These are phyloP conservation scores for Nasonia longicornis DNA, from an alignment of 1,140 invertebrate genomes.

Conservation along the genomic window DNA sequence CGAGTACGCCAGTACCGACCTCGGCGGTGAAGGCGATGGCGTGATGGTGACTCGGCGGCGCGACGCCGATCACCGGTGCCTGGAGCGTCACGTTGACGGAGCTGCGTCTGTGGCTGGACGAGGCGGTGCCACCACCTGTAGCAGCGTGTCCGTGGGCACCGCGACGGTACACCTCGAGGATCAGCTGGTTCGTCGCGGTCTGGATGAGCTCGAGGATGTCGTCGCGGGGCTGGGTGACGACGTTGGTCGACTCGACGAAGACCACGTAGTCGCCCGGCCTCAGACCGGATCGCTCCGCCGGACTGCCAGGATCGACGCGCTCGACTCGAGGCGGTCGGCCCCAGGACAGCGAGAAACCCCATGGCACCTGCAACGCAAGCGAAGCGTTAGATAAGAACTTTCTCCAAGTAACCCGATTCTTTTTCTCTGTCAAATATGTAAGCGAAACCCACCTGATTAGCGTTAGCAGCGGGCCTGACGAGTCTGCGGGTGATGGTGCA, in stretches of 20 bases:
- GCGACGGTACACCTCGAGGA: constrained; percentile 82
- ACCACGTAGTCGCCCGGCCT: constrained; percentile 87
- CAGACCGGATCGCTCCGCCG: constrained; percentile 83
- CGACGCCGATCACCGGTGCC: constrained; percentile 44
- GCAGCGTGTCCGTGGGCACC: constrained; percentile 34
- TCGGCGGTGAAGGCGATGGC: constrained; percentile 84
- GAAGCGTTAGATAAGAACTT: neutral
- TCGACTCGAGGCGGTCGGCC: constrained; percentile 90
- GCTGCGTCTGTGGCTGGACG: constrained; percentile 56
- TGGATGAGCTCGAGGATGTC: constrained; percentile 85
- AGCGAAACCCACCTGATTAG: constrained; percentile 58
- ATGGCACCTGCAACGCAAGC: constrained; percentile 58
- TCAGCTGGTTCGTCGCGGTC: constrained; percentile 78
- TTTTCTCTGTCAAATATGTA: too few relatives aligned
- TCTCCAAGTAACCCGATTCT: neutral
- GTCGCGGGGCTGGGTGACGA: constrained; percentile 83
- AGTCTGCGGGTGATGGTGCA: constrained; percentile 82
- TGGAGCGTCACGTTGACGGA: constrained; percentile 60
- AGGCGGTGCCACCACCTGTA: neutral
- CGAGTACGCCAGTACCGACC: constrained; percentile 79
- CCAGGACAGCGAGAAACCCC: constrained; percentile 89
- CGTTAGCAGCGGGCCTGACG: constrained; percentile 56
- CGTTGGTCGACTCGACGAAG: constrained; percentile 87
- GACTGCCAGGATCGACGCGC: constrained; percentile 83
- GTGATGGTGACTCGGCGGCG: constrained; percentile 16